phyloP scores from a whole-genome alignment of 2,888 invertebrate genomes.

The Pammene aurita region DNA sequence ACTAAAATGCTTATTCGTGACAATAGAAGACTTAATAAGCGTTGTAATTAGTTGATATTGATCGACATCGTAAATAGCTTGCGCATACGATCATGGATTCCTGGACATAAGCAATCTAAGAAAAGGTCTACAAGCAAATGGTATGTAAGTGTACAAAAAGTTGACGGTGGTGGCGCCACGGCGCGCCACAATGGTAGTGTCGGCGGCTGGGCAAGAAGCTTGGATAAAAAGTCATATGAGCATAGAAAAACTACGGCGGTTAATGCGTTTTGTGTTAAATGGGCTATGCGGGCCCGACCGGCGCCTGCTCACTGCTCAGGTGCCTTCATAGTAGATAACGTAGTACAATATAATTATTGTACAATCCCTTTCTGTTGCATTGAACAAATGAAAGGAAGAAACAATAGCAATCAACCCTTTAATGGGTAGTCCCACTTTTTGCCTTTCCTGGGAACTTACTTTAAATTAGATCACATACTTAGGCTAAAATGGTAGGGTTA shows the following conservation, averaged over 20 bases:
- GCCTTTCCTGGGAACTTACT: slow-evolving; percentile 24
- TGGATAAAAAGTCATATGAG: not conserved
- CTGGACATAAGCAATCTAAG: slow-evolving; percentile 32
- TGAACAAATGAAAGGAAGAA: slow-evolving; percentile 19
- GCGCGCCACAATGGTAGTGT: slow-evolving; percentile 31
- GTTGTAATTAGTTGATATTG: slow-evolving; percentile 26
- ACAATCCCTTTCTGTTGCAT: slow-evolving; percentile 28
- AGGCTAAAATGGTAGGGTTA: slow-evolving; percentile 25
- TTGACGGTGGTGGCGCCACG: slow-evolving; percentile 41
- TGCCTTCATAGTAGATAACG: slow-evolving; percentile 29
- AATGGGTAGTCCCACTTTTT: slow-evolving; percentile 18
- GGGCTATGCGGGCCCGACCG: slow-evolving; percentile 10
- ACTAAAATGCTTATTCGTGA: slow-evolving; percentile 21
- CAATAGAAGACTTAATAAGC: slow-evolving; percentile 25
- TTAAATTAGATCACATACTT: slow-evolving; percentile 27
- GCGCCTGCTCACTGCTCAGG: slow-evolving; percentile 25
- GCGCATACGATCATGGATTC: slow-evolving; percentile 12
- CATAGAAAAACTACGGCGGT: slow-evolving; percentile 1
- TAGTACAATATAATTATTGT: slow-evolving; percentile 30
- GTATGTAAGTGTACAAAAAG: slow-evolving; percentile 41
- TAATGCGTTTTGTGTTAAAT: slow-evolving; percentile 3
- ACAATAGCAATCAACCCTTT: slow-evolving; percentile 25
- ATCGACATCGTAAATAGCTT: slow-evolving; percentile 23
- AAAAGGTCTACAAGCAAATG: slow-evolving; percentile 33
- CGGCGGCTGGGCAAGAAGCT: slow-evolving; percentile 13